Conservation (phyloP, 1,140 invertebrate species). For the Apis florea region DNA sequence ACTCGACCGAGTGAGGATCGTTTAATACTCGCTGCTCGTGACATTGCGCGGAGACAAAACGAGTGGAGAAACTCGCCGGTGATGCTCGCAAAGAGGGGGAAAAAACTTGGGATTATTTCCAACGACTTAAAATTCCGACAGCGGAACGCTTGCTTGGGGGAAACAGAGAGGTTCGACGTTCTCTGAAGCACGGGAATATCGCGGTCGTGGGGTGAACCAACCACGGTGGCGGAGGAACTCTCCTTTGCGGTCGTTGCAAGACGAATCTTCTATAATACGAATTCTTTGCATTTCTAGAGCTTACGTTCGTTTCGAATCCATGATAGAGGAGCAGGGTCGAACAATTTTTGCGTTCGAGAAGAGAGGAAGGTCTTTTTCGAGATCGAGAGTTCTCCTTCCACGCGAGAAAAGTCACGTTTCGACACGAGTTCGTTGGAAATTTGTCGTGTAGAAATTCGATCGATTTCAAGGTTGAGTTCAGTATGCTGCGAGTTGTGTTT, state of each 20-base stretch:
- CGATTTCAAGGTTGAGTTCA: too few species aligned
- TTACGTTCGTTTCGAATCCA: too few species aligned
- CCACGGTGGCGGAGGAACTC: neutral
- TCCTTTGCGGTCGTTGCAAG: neutral
- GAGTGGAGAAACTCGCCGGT: too few species aligned
- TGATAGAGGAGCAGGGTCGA: too few species aligned
- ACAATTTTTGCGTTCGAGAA: too few species aligned
- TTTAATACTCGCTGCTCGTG: constrained; percentile 10
- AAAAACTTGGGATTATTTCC: neutral
- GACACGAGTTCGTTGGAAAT: too few species aligned
- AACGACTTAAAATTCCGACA: constrained; percentile 13
- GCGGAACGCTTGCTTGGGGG: neutral
- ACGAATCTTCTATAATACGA: constrained; percentile 29
- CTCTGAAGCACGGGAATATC: constrained; percentile 19
- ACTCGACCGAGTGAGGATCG: neutral
- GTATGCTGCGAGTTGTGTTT: too few species aligned
- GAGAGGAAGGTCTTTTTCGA: too few species aligned
- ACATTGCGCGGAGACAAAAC: neutral
- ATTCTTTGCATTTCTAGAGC: constrained; percentile 31
- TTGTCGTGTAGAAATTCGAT: too few species aligned
- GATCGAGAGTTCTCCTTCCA: too few species aligned
- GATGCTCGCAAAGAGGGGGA: neutral
- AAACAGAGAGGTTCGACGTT: neutral
- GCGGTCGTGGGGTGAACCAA: neutral
- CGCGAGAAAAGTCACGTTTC: too few species aligned